Conservation (phyloP, 2,113 vertebrate species). For the Sinocyclocheilus anshuiensis region DNA sequence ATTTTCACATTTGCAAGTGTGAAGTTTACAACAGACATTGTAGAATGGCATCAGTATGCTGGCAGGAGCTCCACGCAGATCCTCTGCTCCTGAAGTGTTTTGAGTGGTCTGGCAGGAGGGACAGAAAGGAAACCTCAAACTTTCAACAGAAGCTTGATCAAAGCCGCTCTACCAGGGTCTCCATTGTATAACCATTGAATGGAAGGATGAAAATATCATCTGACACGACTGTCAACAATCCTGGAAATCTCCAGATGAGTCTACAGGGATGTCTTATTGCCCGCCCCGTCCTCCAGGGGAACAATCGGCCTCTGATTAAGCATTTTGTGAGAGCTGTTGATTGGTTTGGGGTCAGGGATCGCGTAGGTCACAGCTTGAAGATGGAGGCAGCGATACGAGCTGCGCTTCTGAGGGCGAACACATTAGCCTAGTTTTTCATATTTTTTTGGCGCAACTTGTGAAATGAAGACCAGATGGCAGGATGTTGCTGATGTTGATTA, state of each 20-base stretch:
- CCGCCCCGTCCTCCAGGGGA: slow-evolving; percentile 45
- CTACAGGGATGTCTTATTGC: slow-evolving; percentile 29
- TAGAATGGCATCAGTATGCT: slow-evolving; percentile 31
- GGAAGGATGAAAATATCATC: slow-evolving; percentile 42
- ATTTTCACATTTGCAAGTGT: slow-evolving; percentile 54
- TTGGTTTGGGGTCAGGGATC: slow-evolving; percentile 63
- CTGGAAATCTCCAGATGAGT: slow-evolving; percentile 28
- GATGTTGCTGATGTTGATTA: slow-evolving; percentile 55
- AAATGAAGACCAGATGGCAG: slow-evolving; percentile 58
- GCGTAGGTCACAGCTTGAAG: slow-evolving; percentile 57
- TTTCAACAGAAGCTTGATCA: slow-evolving; percentile 51
- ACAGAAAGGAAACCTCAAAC: slow-evolving; percentile 45
- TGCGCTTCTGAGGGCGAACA: slow-evolving; percentile 59
- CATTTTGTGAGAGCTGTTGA: slow-evolving; percentile 58
- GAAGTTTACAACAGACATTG: slow-evolving; percentile 41
- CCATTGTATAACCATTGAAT: slow-evolving; percentile 21
- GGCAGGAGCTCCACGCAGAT: slow-evolving; percentile 34
- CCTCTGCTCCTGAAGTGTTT: slow-evolving; percentile 21
- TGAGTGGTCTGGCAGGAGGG: slow-evolving; percentile 34
- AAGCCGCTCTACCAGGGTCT: slow-evolving; percentile 37
- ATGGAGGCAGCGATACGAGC: slow-evolving; percentile 58
- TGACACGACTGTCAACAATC: slow-evolving; percentile 33
- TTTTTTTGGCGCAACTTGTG: slow-evolving; percentile 48
- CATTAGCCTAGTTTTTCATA: slow-evolving; percentile 54
- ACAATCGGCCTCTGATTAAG: slow-evolving; percentile 65